Base-by-base conservation (phyloP, 2,888 invertebrate species). In the Rhodophaea formosa region DNA sequence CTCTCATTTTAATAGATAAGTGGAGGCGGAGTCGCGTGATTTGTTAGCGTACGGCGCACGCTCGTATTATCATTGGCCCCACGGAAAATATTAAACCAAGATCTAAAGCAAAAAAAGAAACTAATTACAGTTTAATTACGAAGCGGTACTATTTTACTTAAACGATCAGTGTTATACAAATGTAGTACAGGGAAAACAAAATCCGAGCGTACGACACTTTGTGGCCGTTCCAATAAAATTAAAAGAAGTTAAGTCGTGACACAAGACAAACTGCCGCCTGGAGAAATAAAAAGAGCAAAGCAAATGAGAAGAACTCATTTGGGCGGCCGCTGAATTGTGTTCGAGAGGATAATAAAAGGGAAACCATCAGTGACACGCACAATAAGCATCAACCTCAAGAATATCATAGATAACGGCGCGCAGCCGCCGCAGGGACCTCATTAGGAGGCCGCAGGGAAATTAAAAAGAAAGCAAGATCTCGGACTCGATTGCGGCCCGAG, bases 301-400 rank as follows among this genome's bases (percentile, higher is more conserved):
- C 85, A 89, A 90, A 90, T 88, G 89, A 88, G 87, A 86, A 81
- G 86, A 86, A 82, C 86, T 90, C 87, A 88, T 91, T 91, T 88
- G 82, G 85, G 81, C 84, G 84, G 82, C 84, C 86, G 79, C 88
- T 85, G 87, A 90, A 91, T 90, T 87, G 90, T 90, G 84, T 91
- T 91, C 88, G 88, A 89, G 91, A 88, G 90, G 88, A 89, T 86
- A 90, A 90, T 89, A 90, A 90, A 89, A 90, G 82, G 88, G 89
- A 89, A 88, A 84, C 87, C 89, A 90, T 90, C 90, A 91, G 90
- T 91, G 91, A 90, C 91, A 91, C 91, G 91, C 91, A 91, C 91
- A 91, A 91, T 91, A 88, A 91, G 91, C 90, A 91, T 91, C 91
- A 91, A 90, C 90, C 91, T 89, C 91, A 88, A 90, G 88, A 91